Percentiles rank a stretch among this genome's conserved stretches.
phyloP scores from a whole-genome alignment of 2,113 vertebrate species.

The Deroptyus accipitrinus region DNA sequence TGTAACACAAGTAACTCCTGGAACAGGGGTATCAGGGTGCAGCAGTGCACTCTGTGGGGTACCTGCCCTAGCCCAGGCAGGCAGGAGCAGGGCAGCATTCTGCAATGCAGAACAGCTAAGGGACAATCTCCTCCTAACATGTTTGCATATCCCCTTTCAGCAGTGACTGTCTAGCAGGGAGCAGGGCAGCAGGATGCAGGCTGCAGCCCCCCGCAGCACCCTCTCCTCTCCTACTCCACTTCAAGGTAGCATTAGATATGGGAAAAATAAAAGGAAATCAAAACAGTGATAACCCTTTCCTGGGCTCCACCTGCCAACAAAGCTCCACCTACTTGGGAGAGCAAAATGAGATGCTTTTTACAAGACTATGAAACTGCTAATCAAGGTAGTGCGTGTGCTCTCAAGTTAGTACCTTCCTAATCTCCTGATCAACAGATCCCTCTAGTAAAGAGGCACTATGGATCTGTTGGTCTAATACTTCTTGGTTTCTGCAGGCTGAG shows the following conservation, averaged over 20 bases:
- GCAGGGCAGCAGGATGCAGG: neutral
- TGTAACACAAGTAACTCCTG: neutral
- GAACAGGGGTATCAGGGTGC: neutral
- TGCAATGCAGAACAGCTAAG: neutral
- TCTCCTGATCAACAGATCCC: neutral
- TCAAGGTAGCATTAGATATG: neutral
- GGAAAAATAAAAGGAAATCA: neutral
- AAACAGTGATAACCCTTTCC: neutral
- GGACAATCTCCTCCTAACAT: rapidly evolving
- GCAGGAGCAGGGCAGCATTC: neutral
- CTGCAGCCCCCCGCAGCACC: neutral
- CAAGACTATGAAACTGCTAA: neutral
- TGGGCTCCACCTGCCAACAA: neutral
- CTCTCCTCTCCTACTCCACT: neutral
- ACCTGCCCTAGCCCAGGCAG: neutral
- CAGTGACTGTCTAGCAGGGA: neutral
- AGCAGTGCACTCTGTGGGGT: neutral
- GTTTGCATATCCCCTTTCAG: neutral
- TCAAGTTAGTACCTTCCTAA: neutral
- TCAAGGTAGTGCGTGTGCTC: neutral
- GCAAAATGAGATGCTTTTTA: neutral
- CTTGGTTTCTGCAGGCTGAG: neutral
- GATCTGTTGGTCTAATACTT: neutral
- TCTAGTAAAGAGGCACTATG: neutral
- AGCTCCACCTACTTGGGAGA: neutral